Evolutionary conservation across 2,888 invertebrate species (phyloP).

Genomic region (Charanyca ferruginea): DNA sequence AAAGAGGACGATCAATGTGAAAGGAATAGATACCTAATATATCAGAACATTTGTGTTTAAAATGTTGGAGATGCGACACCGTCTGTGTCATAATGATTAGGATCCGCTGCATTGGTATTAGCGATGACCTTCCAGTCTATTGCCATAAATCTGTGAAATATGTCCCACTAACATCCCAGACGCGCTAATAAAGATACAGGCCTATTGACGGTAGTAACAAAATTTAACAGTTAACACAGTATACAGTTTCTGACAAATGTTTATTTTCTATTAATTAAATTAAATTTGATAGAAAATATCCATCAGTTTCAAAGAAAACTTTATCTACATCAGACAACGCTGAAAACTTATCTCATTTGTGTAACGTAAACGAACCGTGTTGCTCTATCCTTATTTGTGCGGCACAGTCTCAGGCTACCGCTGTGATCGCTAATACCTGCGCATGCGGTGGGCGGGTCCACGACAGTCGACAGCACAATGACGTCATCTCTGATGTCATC

Average conservation of each 20-base stretch:
- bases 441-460: slow-evolving; percentile 1
- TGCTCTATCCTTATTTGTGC: not conserved
- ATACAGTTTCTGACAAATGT: not conserved
- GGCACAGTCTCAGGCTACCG: not conserved
- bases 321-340: too few relatives aligned
- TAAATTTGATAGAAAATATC: too few relatives aligned
- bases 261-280: too few relatives aligned
- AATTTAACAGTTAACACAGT: too few relatives aligned
- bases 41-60: slow-evolving; percentile 12
- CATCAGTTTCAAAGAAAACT: too few relatives aligned
- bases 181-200: slow-evolving; percentile 3
- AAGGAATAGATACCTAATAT: not conserved
- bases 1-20: not conserved
- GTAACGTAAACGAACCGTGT: too few relatives aligned
- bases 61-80: not conserved
- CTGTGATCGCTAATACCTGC: slow-evolving; percentile 15
- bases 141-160: not conserved
- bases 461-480: slow-evolving; percentile 25
- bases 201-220: not conserved
- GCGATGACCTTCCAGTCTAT: not conserved
- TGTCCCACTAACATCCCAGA: not conserved
- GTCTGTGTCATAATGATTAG: not conserved
- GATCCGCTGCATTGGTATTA: slow-evolving; percentile 15
- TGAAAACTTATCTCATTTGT: too few relatives aligned
- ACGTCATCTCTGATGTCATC: slow-evolving; percentile 26